phyloP scores from a whole-genome alignment of 1,140 invertebrate genomes.

The Euwallacea fornicatus region DNA sequence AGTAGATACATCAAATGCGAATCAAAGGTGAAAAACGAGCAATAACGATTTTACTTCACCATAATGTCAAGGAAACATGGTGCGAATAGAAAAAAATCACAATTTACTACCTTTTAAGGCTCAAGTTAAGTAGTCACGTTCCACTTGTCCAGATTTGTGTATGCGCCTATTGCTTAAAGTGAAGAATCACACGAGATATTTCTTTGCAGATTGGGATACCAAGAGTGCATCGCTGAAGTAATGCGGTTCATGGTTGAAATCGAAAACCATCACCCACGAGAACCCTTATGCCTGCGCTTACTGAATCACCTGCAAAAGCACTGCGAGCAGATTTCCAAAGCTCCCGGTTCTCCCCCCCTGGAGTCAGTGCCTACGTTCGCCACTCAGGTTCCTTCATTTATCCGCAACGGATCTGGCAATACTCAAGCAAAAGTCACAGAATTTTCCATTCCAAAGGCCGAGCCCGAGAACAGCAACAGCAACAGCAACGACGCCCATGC shows the following conservation, averaged over 20 bases:
- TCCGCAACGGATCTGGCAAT: background rate
- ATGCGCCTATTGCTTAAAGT: too few relatives aligned
- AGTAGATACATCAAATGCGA: too few relatives aligned
- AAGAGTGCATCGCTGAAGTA: slow-evolving; percentile 87
- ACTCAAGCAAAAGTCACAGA: slow-evolving; percentile 11
- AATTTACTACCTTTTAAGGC: too few relatives aligned
- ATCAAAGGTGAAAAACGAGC: too few relatives aligned
- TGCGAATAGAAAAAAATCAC: too few relatives aligned
- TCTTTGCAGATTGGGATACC: slow-evolving; percentile 62
- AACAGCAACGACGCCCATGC: slow-evolving; percentile 41
- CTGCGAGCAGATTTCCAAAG: slow-evolving; percentile 66
- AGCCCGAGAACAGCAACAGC: slow-evolving; percentile 44
- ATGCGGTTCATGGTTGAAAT: slow-evolving; percentile 87
- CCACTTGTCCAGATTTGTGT: too few relatives aligned
- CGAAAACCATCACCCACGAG: slow-evolving; percentile 75
- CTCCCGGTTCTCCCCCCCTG: slow-evolving; percentile 7
- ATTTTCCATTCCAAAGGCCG: slow-evolving; percentile 38
- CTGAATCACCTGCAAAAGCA: slow-evolving; percentile 83
- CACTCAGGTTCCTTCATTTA: slow-evolving; percentile 7
- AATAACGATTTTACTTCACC: too few relatives aligned
- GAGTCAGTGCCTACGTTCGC: slow-evolving; percentile 8
- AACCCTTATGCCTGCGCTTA: slow-evolving; percentile 79
- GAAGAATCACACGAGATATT: background rate
- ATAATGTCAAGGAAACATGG: too few relatives aligned
- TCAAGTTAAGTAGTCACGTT: too few relatives aligned